phyloP scores from a whole-genome alignment of 2,113 vertebrate genomes.

The Chunga burmeisteri region DNA sequence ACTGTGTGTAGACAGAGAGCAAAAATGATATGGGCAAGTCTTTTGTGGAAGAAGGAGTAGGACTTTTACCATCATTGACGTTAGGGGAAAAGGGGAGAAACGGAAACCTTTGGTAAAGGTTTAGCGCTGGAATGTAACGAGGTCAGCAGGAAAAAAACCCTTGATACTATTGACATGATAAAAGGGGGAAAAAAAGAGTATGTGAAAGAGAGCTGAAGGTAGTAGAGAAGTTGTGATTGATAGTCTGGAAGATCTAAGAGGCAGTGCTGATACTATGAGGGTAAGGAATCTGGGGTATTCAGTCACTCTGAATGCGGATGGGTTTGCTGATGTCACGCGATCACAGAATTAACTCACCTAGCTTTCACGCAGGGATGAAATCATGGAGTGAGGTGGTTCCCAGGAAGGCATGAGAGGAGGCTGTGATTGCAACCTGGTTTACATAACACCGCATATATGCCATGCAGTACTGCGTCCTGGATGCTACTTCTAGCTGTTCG shows the following conservation, averaged over 20 bases:
- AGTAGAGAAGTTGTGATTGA: background rate
- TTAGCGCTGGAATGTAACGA: background rate
- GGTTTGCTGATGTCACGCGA: background rate
- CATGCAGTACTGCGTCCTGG: background rate
- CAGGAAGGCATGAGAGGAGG: background rate
- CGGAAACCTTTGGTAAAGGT: background rate
- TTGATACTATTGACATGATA: background rate
- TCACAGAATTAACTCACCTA: background rate
- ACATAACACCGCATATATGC: background rate
- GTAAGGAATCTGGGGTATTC: background rate
- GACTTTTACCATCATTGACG: background rate
- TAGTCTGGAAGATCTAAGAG: background rate
- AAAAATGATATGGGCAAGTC: background rate
- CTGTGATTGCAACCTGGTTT: background rate
- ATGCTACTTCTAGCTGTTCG: background rate
- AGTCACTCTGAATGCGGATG: background rate
- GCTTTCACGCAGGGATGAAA: background rate
- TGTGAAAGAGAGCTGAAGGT: background rate
- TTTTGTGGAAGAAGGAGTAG: background rate
- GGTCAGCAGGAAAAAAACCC: background rate
- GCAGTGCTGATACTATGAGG: background rate
- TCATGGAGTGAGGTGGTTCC: background rate
- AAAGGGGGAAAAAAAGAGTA: background rate
- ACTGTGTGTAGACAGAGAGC: background rate
- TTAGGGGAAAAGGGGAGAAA: background rate